Percentiles rank a stretch among this genome's conserved stretches.
Evolutionary conservation across 64 coral and sea anemone species (phyloP).

Genomic region (Montipora foliosa): DNA sequence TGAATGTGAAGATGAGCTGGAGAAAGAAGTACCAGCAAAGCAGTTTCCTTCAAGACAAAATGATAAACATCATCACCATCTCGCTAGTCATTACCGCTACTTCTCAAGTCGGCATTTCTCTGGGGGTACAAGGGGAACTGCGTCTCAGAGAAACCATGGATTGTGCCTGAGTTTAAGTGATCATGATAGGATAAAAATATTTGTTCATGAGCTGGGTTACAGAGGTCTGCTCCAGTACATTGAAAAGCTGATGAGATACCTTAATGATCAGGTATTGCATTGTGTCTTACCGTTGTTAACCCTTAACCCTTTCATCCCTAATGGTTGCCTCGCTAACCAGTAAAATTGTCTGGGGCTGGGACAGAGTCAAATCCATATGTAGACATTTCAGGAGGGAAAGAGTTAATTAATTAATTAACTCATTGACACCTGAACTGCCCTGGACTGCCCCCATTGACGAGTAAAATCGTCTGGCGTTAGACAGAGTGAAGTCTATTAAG

Average conservation of each 20-base stretch:
- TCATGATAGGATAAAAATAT: constrained; percentile 99
- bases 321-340: too few relatives aligned
- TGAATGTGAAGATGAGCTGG: constrained; percentile 37
- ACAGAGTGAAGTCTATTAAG: too few relatives aligned
- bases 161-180: constrained; percentile 96
- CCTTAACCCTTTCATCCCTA: too few relatives aligned
- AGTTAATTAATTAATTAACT: too few relatives aligned
- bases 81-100: constrained; percentile 92
- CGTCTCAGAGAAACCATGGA: constrained; percentile 69
- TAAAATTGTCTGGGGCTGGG: too few relatives aligned
- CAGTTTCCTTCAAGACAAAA: constrained; percentile 31
- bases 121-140: constrained; percentile 63
- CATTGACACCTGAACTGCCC: too few relatives aligned
- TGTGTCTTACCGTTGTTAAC: too few relatives aligned
- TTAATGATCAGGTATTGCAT: constrained; percentile 93
- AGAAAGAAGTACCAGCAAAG: constrained; percentile 34
- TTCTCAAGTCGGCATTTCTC: constrained; percentile 95
- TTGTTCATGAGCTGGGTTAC: constrained; percentile 97
- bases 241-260: constrained; percentile 87
- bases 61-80: constrained; percentile 74
- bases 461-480: too few relatives aligned
- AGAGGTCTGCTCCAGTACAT: constrained; percentile 94
- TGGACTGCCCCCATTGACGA: too few relatives aligned
- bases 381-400: too few relatives aligned
- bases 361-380: too few relatives aligned